These are phyloP conservation scores for Drosophila percnosoma DNA, from an alignment of 2,888 invertebrate species.

Conservation along the genomic window DNA sequence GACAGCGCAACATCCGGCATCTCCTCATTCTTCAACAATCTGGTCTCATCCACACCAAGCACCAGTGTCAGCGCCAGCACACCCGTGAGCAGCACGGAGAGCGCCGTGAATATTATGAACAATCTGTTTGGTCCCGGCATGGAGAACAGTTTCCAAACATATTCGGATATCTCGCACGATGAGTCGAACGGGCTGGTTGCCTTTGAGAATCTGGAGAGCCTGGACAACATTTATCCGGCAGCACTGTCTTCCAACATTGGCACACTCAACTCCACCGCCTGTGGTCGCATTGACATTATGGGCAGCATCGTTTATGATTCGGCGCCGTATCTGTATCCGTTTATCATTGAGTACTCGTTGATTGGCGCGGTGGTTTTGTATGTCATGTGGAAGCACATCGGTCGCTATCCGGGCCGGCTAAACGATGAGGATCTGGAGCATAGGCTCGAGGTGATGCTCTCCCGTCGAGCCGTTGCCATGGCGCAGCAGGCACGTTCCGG, in stretches of 20 bases:
- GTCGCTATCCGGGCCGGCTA: slow-evolving; percentile 92
- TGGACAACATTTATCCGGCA: slow-evolving; percentile 87
- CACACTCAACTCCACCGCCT: slow-evolving; percentile 87
- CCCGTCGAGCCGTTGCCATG: slow-evolving; percentile 93
- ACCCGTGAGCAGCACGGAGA: slow-evolving; percentile 77
- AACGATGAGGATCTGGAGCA: slow-evolving; percentile 94
- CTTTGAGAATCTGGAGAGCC: slow-evolving; percentile 86
- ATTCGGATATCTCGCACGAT: slow-evolving; percentile 83
- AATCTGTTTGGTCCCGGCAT: slow-evolving; percentile 83
- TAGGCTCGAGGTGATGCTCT: slow-evolving; percentile 94
- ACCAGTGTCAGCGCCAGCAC: slow-evolving; percentile 39
- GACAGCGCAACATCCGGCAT: slow-evolving; percentile 61
- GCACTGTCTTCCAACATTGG: slow-evolving; percentile 86
- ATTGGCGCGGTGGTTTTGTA: slow-evolving; percentile 98
- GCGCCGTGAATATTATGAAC: slow-evolving; percentile 81
- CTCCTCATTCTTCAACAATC: slow-evolving; percentile 77
- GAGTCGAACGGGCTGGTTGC: slow-evolving; percentile 77
- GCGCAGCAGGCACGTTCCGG: slow-evolving; percentile 93
- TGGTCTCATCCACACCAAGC: slow-evolving; percentile 76
- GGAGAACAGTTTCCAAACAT: slow-evolving; percentile 84
- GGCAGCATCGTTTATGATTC: slow-evolving; percentile 96
- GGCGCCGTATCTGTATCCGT: slow-evolving; percentile 97
- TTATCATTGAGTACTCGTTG: slow-evolving; percentile 97
- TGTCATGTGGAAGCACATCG: slow-evolving; percentile 98
- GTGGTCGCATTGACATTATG: slow-evolving; percentile 95